Conservation (phyloP, 2,113 vertebrate species). For the Hystrix brachyura region DNA sequence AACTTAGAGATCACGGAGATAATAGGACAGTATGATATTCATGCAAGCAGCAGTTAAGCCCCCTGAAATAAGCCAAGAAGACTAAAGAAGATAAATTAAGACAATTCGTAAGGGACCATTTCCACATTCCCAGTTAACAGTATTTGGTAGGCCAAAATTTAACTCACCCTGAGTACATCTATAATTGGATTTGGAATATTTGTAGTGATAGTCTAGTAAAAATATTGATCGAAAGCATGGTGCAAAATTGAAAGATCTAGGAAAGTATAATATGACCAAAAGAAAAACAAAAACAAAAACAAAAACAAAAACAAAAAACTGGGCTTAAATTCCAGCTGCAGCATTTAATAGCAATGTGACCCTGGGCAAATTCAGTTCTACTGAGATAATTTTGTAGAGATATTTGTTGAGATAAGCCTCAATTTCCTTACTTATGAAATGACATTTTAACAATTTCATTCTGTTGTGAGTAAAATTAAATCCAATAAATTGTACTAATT, state of each 20-base stretch:
- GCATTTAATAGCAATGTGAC: slow-evolving; percentile 54
- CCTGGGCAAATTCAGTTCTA: slow-evolving; percentile 38
- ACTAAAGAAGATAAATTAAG: slow-evolving; percentile 24
- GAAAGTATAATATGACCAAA: slow-evolving; percentile 24
- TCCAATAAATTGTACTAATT: slow-evolving; percentile 68
- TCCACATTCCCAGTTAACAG: slow-evolving; percentile 10
- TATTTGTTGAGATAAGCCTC: slow-evolving; percentile 37
- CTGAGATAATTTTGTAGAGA: neutral
- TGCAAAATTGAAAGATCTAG: slow-evolving; percentile 49
- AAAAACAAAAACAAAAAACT: too few species aligned
- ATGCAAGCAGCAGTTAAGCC: neutral
- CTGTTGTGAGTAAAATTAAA: slow-evolving; percentile 65
- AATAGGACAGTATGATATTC: neutral
- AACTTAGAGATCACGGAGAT: neutral
- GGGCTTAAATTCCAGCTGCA: neutral
- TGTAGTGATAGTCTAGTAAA: slow-evolving; percentile 48
- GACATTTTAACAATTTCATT: slow-evolving; percentile 66
- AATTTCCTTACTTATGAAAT: slow-evolving; percentile 62
- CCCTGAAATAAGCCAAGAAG: slow-evolving; percentile 26
- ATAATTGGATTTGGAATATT: slow-evolving; percentile 77
- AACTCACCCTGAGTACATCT: slow-evolving; percentile 58
- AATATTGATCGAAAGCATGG: slow-evolving; percentile 62
- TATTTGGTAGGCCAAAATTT: slow-evolving; percentile 50
- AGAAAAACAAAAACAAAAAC: neutral
- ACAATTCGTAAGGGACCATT: neutral